Base-by-base conservation (phyloP, 1,140 invertebrate genomes). In the Branchinecta lindahli region DNA sequence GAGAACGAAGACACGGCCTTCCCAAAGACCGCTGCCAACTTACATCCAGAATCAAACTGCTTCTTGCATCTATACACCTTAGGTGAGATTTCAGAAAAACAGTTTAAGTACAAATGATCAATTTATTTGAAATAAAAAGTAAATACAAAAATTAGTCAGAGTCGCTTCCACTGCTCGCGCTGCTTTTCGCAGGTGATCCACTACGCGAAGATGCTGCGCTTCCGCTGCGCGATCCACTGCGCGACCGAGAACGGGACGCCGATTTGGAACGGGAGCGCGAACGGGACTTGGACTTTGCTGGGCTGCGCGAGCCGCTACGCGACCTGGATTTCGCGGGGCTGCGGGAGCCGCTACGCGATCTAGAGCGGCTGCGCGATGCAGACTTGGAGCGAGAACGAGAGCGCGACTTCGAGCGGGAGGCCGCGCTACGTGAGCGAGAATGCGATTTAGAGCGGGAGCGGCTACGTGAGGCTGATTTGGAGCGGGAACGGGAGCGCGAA, bases 221-320 rank as follows among this genome's bases (percentile, higher is more conserved):
- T 20, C 20, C 69, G n/a, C 61, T 69, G 0, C 66, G 66, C 3
- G 71, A 68, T 8, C 67, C 68, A 47, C 71, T 72, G 44, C 68
- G 69, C 7, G 71, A 72, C 7, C 71, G 61, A n/a, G 71, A 70
- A 12, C 68, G 52, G 6, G 52, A 61, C 52, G 12, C 12, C 12
- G 69, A 81, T 52, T 73, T 72, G 15, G 80, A 77, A 47, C 70
- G 70, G 15, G 77, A 79, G 67, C 72, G 73, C 45, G 78, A 78
- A 8, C 71, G 66, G 12, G 78, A 81, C 72, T 75, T 74, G 10
- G 45, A 72, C 10, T 66, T 9, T n/a, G 18, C 68, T 15, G 44
- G 21, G 15, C 45, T 52, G 66, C 61, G 71, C n/a, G 68, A 45
- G 1, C 46, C 18, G 8, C 44, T 46, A 33, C 71, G 66, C 10